A percentile compares a stretch with the other conserved stretches of the same genome.
phyloP scores from a whole-genome alignment of 2,113 vertebrate genomes.

The Hemicordylus capensis region DNA sequence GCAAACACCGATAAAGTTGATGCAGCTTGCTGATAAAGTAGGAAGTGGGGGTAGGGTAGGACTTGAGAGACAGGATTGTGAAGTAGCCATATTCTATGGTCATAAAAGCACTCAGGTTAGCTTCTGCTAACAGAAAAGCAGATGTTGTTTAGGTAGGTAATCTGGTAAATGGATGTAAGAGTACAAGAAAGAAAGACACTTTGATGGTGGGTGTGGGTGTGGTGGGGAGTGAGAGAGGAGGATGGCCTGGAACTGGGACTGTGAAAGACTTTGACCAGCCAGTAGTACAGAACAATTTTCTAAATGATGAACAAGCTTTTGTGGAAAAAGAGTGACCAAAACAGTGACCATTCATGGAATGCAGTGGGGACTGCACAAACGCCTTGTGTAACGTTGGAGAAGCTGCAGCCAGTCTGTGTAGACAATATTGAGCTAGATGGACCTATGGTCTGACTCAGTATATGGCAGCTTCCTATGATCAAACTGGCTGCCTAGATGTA shows the following conservation, averaged over 20 bases:
- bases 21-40: not conserved
- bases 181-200: not conserved
- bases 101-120: not conserved
- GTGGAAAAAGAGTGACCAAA: no score
- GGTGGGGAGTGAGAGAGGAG: not conserved
- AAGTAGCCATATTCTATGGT: not conserved
- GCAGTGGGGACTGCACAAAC: no score
- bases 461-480: not conserved
- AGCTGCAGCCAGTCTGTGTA: no score
- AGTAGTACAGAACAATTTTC: no score
- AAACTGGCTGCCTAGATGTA: not conserved
- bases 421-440: no score
- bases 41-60: not conserved
- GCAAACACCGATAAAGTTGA: not conserved
- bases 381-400: no score
- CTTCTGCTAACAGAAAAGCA: not conserved
- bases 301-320: no score
- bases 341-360: no score
- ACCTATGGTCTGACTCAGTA: no score
- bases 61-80: not conserved
- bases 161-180: not conserved
- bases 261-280: no score
- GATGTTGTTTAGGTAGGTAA: not conserved
- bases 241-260: no score
- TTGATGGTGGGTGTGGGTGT: not conserved